Base-by-base conservation (phyloP, 2,113 vertebrate genomes). In the Misgurnus mizolepis region DNA sequence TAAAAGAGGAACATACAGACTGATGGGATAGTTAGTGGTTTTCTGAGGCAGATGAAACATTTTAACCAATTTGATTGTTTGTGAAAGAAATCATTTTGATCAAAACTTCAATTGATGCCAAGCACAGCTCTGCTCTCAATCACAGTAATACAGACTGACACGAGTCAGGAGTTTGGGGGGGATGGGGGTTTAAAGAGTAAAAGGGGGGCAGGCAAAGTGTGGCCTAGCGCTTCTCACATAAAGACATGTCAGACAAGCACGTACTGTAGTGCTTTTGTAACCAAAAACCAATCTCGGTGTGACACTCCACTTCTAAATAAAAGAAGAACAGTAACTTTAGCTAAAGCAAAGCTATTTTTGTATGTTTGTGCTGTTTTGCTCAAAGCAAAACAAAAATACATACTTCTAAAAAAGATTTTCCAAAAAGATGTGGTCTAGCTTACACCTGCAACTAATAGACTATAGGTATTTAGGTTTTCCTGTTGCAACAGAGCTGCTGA, bases 41-140 rank as follows among this genome's bases (percentile, higher is more conserved):
- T 77, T 92, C 86, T 89, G 81, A 88, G 93, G 92, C 95, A 98
- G 95, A 97, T 96, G 96, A 96, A 96, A 97, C 91, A 82, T 94
- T 95, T 98, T 95, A 96, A 93, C 93, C 90, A 95, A 95, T 95
- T 93, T 94, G 96, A 97, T 96, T 98, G 97, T 98, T 98, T 98
- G 96, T 95, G 95, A 95, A 96, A 95, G 93, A 94, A 98, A 97
- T 95, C 91, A 96, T 95, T 96, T 94, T 95, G 96, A 97, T 97
- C 94, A 94, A 96, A 95, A 93, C 92, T 90, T 82, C 93, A 95
- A 95, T 90, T 94, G 94, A 94, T 94, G 95, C 94, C 94, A 93
- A 94, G 92, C 89, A 87, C 89, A 89, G 82, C 87, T 92, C 97
- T 99, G 97, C 87, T 70, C 88, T 91, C 84, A 89, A 85, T 99